Percentiles rank a stretch among this genome's conserved stretches.
Evolutionary conservation across 2,797 vertebrate species (phyloP).

Genomic region (Sebastes jordani): DNA sequence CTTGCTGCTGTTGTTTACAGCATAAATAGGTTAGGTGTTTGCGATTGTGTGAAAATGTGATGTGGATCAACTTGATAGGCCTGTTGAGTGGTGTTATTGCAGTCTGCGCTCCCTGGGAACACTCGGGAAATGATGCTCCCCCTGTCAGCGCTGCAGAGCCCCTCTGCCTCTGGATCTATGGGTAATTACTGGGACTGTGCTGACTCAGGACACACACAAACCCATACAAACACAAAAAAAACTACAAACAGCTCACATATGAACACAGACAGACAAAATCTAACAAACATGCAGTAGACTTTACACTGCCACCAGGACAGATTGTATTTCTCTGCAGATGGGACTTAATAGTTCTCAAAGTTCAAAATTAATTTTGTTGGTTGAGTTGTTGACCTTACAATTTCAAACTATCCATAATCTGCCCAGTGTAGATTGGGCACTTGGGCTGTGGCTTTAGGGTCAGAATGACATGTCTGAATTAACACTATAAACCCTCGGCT

Average conservation of each 20-base stretch:
- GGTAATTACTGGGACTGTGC: constrained; percentile 81
- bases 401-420: no score
- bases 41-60: constrained; percentile 71
- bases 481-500: no score
- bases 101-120: constrained; percentile 69
- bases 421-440: no score
- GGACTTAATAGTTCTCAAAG: background rate
- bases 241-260: background rate
- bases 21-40: constrained; percentile 80
- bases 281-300: background rate
- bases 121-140: constrained; percentile 70
- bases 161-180: constrained; percentile 65
- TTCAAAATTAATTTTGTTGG: background rate
- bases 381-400: background rate
- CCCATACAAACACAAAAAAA: background rate
- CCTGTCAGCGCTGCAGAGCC: constrained; percentile 59
- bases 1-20: constrained; percentile 72
- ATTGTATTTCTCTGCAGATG: background rate
- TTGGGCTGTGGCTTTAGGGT: no score
- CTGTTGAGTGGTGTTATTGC: constrained; percentile 83
- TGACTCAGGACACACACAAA: constrained; percentile 76
- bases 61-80: constrained; percentile 81
- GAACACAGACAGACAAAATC: background rate
- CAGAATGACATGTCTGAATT: no score
- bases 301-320: background rate